Percentiles rank a stretch among this genome's conserved stretches.
phyloP scores from a whole-genome alignment of 2,888 invertebrate species.

The Arctia plantaginis region DNA sequence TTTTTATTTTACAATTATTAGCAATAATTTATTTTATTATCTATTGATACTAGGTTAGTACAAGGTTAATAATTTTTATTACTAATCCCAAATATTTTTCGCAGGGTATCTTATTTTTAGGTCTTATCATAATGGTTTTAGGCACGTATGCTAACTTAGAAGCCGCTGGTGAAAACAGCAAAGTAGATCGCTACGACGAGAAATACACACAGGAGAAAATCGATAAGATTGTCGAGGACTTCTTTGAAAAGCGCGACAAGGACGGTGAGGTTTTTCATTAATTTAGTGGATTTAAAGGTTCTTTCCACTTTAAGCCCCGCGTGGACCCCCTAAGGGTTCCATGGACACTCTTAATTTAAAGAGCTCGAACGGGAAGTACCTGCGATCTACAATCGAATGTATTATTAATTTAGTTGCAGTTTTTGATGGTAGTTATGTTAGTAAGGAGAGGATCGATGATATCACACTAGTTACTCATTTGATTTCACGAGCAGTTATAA shows the following conservation, averaged over 20 bases:
- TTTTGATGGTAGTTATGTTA: background rate
- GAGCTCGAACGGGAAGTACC: background rate
- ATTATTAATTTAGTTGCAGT: background rate
- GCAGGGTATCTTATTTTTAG: slow-evolving; percentile 92
- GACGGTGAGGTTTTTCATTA: slow-evolving; percentile 54
- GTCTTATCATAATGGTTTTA: slow-evolving; percentile 94
- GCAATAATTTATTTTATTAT: too few relatives aligned
- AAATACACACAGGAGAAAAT: slow-evolving; percentile 74
- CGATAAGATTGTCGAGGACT: slow-evolving; percentile 79
- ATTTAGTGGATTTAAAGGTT: background rate
- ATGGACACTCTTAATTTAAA: too few relatives aligned
- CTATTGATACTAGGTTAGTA: too few relatives aligned
- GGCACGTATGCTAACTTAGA: slow-evolving; percentile 96
- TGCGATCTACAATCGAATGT: background rate
- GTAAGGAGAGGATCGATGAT: too few relatives aligned
- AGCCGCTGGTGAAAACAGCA: slow-evolving; percentile 86
- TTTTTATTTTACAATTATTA: too few relatives aligned
- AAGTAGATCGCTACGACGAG: slow-evolving; percentile 73
- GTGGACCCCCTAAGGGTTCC: too few relatives aligned
- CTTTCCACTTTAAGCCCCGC: too few relatives aligned
- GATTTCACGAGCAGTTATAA: too few relatives aligned
- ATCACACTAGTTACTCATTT: too few relatives aligned
- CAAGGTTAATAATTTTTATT: background rate
- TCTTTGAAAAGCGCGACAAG: slow-evolving; percentile 74
- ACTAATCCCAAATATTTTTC: background rate